A percentile compares a stretch with the other conserved stretches of the same genome.
phyloP scores from a whole-genome alignment of 2,113 vertebrate genomes.

The Boulengeromyrus knoepffleri region DNA sequence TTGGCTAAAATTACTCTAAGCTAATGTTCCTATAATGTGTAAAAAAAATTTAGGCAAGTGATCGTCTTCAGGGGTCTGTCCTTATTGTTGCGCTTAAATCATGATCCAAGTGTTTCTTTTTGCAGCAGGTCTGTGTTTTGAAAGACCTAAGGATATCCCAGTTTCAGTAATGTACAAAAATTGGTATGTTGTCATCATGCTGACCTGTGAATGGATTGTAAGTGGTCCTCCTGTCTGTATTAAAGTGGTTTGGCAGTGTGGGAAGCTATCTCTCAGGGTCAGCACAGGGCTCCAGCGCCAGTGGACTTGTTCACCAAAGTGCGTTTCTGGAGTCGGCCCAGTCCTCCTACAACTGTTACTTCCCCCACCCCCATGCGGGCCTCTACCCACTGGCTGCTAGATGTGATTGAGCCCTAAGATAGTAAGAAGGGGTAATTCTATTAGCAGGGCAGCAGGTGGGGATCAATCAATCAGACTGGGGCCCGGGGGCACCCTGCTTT shows the following conservation, averaged over 20 bases:
- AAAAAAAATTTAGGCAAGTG: not conserved
- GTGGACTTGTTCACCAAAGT: not conserved
- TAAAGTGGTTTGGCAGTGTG: not conserved
- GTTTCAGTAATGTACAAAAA: not conserved
- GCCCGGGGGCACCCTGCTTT: not conserved
- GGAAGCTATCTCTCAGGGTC: not conserved
- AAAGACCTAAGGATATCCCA: not conserved
- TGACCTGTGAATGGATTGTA: not conserved
- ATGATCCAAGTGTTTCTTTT: not conserved
- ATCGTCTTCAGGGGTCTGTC: not conserved
- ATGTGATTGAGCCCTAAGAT: constrained; percentile 1
- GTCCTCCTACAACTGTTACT: not conserved
- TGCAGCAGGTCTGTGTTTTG: not conserved
- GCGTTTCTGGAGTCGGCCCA: not conserved
- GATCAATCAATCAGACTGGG: not conserved
- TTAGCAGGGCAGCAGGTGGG: not conserved
- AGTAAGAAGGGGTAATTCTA: constrained; percentile 7
- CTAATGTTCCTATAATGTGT: not conserved
- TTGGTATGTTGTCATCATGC: not conserved
- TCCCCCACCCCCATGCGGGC: not conserved
- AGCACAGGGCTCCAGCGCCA: not conserved
- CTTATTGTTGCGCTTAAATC: not conserved
- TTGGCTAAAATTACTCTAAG: not conserved
- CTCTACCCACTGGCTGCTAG: not conserved
- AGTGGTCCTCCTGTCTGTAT: not conserved